phyloP scores from a whole-genome alignment of 2,888 invertebrate genomes.

The Trisateles emortualis region DNA sequence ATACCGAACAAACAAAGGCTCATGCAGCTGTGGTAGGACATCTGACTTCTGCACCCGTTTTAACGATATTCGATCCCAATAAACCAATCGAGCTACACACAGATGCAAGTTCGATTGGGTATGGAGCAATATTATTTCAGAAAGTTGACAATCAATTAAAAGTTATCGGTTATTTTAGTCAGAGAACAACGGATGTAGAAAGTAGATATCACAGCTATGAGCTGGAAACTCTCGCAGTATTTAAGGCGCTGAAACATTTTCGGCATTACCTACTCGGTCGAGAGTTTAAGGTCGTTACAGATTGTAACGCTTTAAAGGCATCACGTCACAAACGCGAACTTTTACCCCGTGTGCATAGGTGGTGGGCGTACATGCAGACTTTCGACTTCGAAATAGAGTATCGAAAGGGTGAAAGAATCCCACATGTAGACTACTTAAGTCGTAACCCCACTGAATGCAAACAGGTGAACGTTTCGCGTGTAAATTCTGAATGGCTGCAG shows the following conservation, averaged over 20 bases:
- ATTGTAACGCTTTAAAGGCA: conserved; percentile 1
- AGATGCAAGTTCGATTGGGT: neutral
- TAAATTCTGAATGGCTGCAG: no score
- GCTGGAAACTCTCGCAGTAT: conserved; percentile 21
- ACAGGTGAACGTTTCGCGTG: no score
- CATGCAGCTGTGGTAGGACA: no score
- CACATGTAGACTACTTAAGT: neutral
- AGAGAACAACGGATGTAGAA: neutral
- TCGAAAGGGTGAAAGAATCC: conserved; percentile 18
- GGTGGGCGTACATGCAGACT: no score
- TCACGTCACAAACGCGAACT: conserved; percentile 16
- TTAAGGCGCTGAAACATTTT: conserved; percentile 24
- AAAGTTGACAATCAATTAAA: neutral
- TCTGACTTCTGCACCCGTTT: neutral
- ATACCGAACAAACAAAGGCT: neutral
- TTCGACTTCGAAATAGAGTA: conserved; percentile 32
- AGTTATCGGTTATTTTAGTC: neutral
- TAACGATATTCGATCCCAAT: neutral
- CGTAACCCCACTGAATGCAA: neutral
- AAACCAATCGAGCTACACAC: neutral
- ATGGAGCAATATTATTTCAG: neutral
- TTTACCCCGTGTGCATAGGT: conserved; percentile 34
- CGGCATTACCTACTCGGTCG: neutral
- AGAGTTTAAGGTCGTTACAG: conserved; percentile 1
- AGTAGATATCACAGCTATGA: neutral